Evolutionary conservation across 2,888 invertebrate species (phyloP).

Genomic region (Acholoe squamosa): DNA sequence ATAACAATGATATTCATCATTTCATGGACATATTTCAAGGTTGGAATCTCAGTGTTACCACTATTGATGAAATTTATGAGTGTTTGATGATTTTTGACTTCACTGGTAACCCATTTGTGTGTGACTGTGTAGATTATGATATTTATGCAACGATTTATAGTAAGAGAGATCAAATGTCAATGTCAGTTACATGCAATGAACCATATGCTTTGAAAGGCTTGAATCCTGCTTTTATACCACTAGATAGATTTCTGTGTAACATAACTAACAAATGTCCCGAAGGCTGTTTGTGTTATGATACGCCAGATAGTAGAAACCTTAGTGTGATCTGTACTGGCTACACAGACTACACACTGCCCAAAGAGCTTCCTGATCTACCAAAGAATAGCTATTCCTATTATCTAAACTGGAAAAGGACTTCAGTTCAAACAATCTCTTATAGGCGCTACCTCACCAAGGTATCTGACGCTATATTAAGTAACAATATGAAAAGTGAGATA

Average conservation of each 20-base stretch:
- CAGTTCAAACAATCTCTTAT: neutral
- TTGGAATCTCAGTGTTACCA: neutral
- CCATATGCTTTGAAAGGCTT: neutral
- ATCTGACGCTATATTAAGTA: neutral
- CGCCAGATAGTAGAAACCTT: neutral
- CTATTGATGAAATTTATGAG: neutral
- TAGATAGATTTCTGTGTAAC: neutral
- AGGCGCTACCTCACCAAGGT: neutral
- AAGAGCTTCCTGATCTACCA: neutral
- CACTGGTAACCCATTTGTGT: neutral
- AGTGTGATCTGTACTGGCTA: neutral
- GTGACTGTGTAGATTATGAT: neutral
- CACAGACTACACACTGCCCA: neutral
- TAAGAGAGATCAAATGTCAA: neutral
- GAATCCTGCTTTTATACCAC: neutral
- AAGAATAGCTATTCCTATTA: neutral
- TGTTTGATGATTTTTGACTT: neutral
- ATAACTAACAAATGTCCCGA: neutral
- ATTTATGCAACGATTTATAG: neutral
- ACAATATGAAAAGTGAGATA: neutral
- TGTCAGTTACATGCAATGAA: neutral
- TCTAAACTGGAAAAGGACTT: neutral
- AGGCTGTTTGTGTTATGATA: neutral
- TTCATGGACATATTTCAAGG: neutral
- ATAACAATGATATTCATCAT: neutral